Evolutionary conservation across 1,140 invertebrate species (phyloP).

Genomic region (Nasonia longicornis): DNA sequence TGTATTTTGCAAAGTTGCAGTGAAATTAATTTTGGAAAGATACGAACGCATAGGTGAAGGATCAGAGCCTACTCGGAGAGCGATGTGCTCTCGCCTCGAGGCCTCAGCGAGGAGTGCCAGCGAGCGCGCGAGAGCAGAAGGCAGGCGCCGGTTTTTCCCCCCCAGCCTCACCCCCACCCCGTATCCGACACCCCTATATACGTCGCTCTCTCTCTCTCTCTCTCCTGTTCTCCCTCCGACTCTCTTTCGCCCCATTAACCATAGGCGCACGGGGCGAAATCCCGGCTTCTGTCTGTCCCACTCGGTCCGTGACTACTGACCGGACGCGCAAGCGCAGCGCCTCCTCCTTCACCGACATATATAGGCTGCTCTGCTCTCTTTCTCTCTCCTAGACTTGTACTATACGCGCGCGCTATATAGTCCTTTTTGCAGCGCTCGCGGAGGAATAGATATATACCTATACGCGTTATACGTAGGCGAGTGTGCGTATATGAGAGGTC

Average conservation of each 20-base stretch:
- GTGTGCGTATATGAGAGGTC: conserved; percentile 17
- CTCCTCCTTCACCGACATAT: not conserved
- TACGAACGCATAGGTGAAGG: too few relatives aligned
- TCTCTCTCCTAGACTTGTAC: conserved; percentile 30
- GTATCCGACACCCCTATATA: not conserved
- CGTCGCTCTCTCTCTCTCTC: conserved; percentile 31
- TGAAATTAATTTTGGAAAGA: not conserved
- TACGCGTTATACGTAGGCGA: not conserved
- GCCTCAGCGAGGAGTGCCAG: conserved; percentile 36
- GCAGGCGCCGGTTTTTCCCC: not conserved
- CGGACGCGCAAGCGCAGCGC: conserved; percentile 35
- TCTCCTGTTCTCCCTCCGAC: conserved; percentile 17
- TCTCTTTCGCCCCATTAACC: conserved; percentile 45
- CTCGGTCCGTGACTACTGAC: conserved; percentile 44
- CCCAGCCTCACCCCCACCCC: not conserved
- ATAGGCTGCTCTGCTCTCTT: not conserved
- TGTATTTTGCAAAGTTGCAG: not conserved
- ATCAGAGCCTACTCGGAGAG: not conserved
- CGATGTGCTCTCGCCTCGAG: not conserved
- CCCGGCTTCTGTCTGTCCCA: conserved; percentile 32
- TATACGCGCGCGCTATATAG: conserved; percentile 11
- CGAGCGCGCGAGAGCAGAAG: not conserved
- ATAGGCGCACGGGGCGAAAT: conserved; percentile 39
- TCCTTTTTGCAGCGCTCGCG: not conserved
- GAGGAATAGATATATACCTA: not conserved